Evolutionary conservation across 2,888 invertebrate genomes (phyloP), one percentile per base, ranked within the genome.

Genomic region (Drosophila acutilabella): DNA sequence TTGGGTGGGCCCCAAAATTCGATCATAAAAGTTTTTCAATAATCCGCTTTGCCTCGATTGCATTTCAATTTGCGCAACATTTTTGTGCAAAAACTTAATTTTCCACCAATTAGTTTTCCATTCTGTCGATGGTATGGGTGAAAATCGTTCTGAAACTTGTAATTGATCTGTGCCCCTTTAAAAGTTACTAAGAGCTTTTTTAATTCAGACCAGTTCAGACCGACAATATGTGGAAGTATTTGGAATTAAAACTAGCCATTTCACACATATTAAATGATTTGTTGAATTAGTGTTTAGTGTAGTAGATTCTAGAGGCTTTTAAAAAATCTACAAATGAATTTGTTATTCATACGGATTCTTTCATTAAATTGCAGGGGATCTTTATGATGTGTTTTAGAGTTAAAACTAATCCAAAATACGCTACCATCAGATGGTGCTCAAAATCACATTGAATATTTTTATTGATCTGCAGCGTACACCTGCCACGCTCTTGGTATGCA

Each of bases 41-140:
- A 86, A 86, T 86, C 86, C 86, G 90, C 86, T 86, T 86, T 86
- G 84, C 88, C 90, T 67, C 83, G 89, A 86, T 84, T 85, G 90
- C 90, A 89, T 87, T 90, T 87, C 90, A 90, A 86, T 86, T 86
- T 90, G 81, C 88, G 71, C 81, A 89, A 81, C 75, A 84, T 89
- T 89, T 89, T 85, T 75, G 88, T 77, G 83, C 88, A 86, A 89
- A 88, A 89, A 90, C 91, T 90, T 90, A 91, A 90, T 90, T 90
- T 90, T 90, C 89, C 89, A 91, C 89, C 89, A 90, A 90, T 90
- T 90, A 91, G 91, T 90, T 86, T 89, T 88, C 42, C 59, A 44
- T 62, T 36, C 13, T 4, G 13, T 47, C 16, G 62, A 5, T 14
- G 20, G 36, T 30, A 8, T 30, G 30, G 64, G 42, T 26, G 1